Evolutionary conservation across 2,113 vertebrate species (phyloP).

Genomic region (Vicugna pacos): DNA sequence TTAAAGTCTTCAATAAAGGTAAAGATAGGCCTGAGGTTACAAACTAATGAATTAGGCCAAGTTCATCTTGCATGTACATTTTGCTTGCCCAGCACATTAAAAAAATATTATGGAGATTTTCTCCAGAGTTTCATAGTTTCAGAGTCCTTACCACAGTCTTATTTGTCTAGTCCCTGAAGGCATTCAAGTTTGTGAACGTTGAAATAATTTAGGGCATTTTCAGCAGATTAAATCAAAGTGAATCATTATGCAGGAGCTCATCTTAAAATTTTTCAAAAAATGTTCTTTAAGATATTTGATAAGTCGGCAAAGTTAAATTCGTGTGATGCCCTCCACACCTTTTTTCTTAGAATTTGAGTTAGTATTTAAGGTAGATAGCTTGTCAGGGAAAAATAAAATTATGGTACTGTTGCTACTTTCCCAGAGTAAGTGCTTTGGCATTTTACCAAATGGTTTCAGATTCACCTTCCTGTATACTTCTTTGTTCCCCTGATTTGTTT

Average conservation of each 20-base stretch:
- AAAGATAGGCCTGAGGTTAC: background rate
- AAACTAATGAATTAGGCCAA: background rate
- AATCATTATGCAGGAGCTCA: background rate
- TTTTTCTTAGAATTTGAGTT: background rate
- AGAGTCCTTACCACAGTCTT: background rate
- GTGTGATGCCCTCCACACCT: background rate
- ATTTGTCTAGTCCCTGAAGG: background rate
- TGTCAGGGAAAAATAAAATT: conserved; percentile 14
- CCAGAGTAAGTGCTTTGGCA: background rate
- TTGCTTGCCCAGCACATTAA: background rate
- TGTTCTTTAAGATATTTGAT: background rate
- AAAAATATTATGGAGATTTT: background rate
- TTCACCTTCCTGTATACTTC: background rate
- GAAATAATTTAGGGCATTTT: background rate
- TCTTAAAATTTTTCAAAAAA: background rate
- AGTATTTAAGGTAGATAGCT: background rate
- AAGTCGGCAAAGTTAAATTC: conserved; percentile 12
- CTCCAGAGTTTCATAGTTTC: background rate
- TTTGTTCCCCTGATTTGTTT: background rate
- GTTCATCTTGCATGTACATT: background rate
- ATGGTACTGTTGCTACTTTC: background rate
- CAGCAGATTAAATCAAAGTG: background rate
- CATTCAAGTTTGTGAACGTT: background rate
- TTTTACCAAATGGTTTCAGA: background rate
- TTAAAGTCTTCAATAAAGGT: background rate